Evolutionary conservation across 2,888 invertebrate genomes (phyloP).

Genomic region (Gnatocerus cornutus): DNA sequence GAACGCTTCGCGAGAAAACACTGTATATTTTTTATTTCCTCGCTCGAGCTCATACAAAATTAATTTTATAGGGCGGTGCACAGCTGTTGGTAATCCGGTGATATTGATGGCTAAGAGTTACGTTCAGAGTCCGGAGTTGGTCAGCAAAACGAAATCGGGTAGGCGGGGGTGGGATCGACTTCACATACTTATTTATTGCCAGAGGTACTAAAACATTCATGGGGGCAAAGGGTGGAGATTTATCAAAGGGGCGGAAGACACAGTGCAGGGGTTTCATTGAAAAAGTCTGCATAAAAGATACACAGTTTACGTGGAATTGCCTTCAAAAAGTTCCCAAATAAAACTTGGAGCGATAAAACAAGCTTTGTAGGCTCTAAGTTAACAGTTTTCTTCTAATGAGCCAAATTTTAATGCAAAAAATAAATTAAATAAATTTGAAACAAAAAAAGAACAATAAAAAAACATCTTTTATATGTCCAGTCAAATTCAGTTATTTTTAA

Average conservation of each 20-base stretch:
- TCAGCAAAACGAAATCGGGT: slow-evolving; percentile 28
- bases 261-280: not conserved
- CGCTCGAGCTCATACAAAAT: slow-evolving; percentile 42
- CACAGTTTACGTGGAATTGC: too few species aligned
- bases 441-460: too few species aligned
- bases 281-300: not conserved
- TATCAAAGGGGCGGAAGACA: slow-evolving; percentile 11
- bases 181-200: slow-evolving; percentile 45
- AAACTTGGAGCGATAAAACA: too few species aligned
- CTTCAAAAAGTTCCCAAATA: too few species aligned
- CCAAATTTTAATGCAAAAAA: too few species aligned
- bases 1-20: slow-evolving; percentile 16
- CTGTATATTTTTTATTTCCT: slow-evolving; percentile 20
- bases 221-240: slow-evolving; percentile 9
- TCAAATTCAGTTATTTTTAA: too few species aligned
- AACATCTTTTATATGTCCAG: too few species aligned
- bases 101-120: slow-evolving; percentile 47
- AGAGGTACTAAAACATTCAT: slow-evolving; percentile 47
- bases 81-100: slow-evolving; percentile 46
- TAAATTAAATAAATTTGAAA: too few species aligned
- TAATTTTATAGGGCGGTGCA: slow-evolving; percentile 47
- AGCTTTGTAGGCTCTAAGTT: too few species aligned
- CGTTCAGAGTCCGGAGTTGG: slow-evolving; percentile 25
- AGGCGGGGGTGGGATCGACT: slow-evolving; percentile 39
- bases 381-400: too few species aligned